phyloP scores from a whole-genome alignment of 2,797 vertebrate genomes.

The Buphagus erythrorhynchus region DNA sequence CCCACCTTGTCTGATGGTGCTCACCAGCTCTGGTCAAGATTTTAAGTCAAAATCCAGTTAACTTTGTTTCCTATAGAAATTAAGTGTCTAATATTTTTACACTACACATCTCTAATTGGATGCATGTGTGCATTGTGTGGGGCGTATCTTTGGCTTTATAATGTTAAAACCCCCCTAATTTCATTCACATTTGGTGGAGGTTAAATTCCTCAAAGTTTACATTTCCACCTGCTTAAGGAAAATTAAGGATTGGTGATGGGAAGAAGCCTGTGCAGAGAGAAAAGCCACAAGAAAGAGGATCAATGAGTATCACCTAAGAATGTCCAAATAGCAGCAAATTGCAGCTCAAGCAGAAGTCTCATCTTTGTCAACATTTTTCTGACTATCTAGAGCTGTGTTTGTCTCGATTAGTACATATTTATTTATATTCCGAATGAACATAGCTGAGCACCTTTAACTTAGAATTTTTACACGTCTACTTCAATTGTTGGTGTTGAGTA shows the following conservation, averaged over 20 bases:
- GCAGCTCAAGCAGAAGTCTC: background rate
- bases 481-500: background rate
- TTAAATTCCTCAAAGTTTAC: background rate
- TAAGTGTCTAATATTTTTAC: background rate
- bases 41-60: background rate
- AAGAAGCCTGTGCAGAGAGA: background rate
- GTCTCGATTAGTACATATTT: background rate
- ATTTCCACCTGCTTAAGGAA: background rate
- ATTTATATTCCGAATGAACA: background rate
- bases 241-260: background rate
- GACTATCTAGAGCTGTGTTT: background rate
- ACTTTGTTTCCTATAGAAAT: background rate
- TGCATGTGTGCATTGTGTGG: background rate
- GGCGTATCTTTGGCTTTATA: background rate
- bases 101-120: background rate
- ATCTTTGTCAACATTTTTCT: background rate
- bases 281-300: background rate
- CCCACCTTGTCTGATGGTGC: background rate
- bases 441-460: background rate
- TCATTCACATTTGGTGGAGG: background rate
- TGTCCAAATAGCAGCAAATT: background rate
- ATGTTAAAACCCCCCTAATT: rapidly evolving
- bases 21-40: background rate
- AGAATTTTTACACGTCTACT: background rate
- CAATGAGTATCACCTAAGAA: background rate